Base-by-base conservation (phyloP, 2,113 vertebrate species). In the Potamarius usumacintae region DNA sequence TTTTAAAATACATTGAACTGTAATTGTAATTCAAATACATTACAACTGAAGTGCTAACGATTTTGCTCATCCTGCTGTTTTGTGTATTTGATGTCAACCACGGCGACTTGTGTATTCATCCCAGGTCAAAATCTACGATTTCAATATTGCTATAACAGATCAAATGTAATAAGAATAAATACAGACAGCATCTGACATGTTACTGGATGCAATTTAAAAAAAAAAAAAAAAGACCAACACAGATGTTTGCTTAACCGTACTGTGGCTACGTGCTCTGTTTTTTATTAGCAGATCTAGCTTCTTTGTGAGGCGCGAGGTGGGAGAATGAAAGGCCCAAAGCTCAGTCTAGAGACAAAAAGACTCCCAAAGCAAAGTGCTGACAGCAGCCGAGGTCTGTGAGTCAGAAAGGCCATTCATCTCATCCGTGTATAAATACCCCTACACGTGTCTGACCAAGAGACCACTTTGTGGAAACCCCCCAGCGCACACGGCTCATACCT, bases 311-410 rank as follows among this genome's bases (percentile, higher is more conserved):
- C 84, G 57, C 9, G 74, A 67, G 58, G 80, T 52, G 34, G 48
- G 58, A 87, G 83, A 86, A 85, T 81, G 76, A 89, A 82, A 84
- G 92, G 90, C 91, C 90, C 34, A 87, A 91, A 89, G 90, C 90
- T 92, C 91, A 90, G 89, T 82, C 90, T 91, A 89, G 89, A 91
- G 90, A 92, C 94, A 94, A 95, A 82, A 94, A 93, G 92, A 90
- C 90, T 84, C 80, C 93, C 90, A 95, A 95, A 94, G 94, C 93
- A 96, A 96, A 95, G 89, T 96, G 95, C 95, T 96, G 95, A 96
- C 94, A 91, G 62, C 91, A 90, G 92, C 80, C 90, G 84, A 91
- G 79, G 76, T 78, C 76, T 50, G 52, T 86, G 87, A 89, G 53
- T 71, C 25, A 88, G 74, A 57, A 65, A 71, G 74, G 42, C 82